phyloP scores from a whole-genome alignment of 2,797 vertebrate genomes.

The Ciconia nigra region DNA sequence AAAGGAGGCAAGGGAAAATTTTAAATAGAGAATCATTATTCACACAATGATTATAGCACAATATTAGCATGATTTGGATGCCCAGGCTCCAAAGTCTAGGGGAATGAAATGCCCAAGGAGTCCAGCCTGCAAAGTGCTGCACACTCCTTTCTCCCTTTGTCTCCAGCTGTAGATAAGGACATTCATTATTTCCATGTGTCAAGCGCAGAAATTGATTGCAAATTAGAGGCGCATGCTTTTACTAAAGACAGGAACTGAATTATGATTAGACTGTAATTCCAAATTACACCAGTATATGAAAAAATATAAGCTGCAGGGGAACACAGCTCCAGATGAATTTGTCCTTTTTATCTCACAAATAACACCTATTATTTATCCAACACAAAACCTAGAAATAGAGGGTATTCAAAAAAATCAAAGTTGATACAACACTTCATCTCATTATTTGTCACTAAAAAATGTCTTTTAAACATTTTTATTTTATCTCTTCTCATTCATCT shows the following conservation, averaged over 20 bases:
- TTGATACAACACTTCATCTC: background rate
- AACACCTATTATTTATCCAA: background rate
- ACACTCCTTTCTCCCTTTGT: background rate
- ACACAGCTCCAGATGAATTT: background rate
- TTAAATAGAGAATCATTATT: background rate
- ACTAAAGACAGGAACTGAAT: conserved; percentile 23
- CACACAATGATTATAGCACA: background rate
- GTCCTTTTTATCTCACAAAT: background rate
- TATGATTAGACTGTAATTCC: conserved; percentile 1
- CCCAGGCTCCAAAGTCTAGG: background rate
- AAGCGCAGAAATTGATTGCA: background rate
- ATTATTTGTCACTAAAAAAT: background rate
- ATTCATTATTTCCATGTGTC: conserved; percentile 15
- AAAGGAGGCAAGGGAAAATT: background rate
- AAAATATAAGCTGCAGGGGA: conserved; percentile 1
- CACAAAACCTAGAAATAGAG: background rate
- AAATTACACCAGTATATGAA: conserved; percentile 17
- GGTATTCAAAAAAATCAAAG: background rate
- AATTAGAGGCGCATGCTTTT: conserved; percentile 39
- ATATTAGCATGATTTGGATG: background rate
- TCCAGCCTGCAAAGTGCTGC: background rate
- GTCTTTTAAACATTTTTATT: background rate
- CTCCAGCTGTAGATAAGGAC: conserved; percentile 11
- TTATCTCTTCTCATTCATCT: background rate
- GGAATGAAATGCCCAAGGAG: background rate